These are phyloP conservation scores for Aspidiotus rigidus DNA, from an alignment of 2,888 invertebrate genomes.

Conservation along the genomic window DNA sequence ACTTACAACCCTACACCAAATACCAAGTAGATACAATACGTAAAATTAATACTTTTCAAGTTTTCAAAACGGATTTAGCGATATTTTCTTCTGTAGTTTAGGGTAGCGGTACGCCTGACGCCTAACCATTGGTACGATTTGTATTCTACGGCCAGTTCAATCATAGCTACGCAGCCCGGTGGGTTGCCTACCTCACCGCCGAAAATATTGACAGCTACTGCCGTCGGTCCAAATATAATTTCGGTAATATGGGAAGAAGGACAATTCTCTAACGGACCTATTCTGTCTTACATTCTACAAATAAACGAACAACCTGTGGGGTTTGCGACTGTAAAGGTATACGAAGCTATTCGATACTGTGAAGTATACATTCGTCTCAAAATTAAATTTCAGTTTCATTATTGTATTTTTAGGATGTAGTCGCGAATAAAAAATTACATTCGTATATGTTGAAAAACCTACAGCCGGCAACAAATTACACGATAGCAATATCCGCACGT, in stretches of 20 bases:
- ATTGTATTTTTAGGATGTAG: conserved; percentile 54
- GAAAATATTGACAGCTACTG: conserved; percentile 61
- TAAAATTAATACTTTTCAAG: conserved; percentile 8
- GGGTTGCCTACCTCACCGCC: conserved; percentile 66
- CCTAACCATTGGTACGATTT: conserved; percentile 59
- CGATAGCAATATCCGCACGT: conserved; percentile 67
- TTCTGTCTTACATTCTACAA: conserved; percentile 73
- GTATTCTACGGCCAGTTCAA: conserved; percentile 60
- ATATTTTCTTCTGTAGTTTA: conserved; percentile 55
- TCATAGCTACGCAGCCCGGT: conserved; percentile 63
- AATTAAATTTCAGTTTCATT: conserved; percentile 12
- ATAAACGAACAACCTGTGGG: conserved; percentile 54
- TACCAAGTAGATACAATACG: conserved; percentile 59
- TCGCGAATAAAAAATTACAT: conserved; percentile 57
- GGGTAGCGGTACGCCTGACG: conserved; percentile 70
- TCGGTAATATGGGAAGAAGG: conserved; percentile 85
- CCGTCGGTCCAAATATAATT: conserved; percentile 71
- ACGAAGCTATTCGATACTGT: neutral
- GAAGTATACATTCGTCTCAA: neutral
- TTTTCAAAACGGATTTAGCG: too few relatives aligned
- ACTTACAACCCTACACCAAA: conserved; percentile 76
- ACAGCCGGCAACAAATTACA: conserved; percentile 60
- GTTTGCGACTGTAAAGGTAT: conserved; percentile 58
- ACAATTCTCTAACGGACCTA: conserved; percentile 74
- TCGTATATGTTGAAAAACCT: conserved; percentile 72